Evolutionary conservation across 2,113 vertebrate species (phyloP).

Genomic region (Montifringilla adamsi): DNA sequence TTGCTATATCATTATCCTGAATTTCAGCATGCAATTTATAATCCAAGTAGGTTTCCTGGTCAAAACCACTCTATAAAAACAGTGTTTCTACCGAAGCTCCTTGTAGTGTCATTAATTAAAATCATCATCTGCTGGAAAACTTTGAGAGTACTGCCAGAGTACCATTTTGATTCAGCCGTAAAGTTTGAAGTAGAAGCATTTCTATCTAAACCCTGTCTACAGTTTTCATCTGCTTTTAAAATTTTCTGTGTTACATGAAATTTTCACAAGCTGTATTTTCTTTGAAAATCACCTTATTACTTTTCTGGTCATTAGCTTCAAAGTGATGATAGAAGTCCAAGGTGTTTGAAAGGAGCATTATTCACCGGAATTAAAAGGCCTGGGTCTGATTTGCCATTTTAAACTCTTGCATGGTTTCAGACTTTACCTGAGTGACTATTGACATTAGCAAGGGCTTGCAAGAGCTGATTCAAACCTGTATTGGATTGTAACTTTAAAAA

Average conservation of each 20-base stretch:
- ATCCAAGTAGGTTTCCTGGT: background rate
- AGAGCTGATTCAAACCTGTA: background rate
- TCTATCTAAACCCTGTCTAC: background rate
- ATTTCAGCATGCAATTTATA: background rate
- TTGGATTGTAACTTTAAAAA: background rate
- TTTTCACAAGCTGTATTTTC: background rate
- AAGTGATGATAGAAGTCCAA: background rate
- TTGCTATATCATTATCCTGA: background rate
- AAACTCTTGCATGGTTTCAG: background rate
- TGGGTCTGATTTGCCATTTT: background rate
- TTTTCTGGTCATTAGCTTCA: background rate
- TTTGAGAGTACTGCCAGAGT: background rate
- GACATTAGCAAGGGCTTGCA: background rate
- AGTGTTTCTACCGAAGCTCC: background rate
- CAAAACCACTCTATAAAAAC: background rate
- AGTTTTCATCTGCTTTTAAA: background rate
- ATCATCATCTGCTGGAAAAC: background rate
- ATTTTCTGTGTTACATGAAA: background rate
- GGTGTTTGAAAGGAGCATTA: background rate
- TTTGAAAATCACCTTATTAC: background rate
- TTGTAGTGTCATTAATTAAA: background rate
- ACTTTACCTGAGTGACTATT: background rate
- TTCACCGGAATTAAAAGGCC: background rate
- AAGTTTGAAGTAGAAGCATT: background rate
- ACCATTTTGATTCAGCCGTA: background rate